Evolutionary conservation across 2,797 vertebrate genomes (phyloP).

Genomic region (Microctenopoma lineatum): DNA sequence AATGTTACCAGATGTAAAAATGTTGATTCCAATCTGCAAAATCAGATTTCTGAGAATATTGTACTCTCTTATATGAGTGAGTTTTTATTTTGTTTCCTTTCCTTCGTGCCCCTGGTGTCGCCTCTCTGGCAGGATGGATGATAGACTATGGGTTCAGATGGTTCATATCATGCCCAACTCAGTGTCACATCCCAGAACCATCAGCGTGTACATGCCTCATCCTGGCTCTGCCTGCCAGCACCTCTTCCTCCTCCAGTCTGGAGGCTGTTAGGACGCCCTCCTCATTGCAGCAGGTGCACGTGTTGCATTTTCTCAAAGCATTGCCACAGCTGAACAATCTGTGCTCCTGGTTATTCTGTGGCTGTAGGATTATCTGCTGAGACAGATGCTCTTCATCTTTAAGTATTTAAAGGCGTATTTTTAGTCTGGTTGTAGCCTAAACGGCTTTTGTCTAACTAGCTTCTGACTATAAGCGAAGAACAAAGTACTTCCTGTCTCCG

Average conservation of each 20-base stretch:
- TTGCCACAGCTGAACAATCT: neutral
- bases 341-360: neutral
- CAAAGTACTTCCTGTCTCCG: neutral
- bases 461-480: neutral
- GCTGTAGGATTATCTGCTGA: too few species aligned
- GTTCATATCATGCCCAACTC: conserved; percentile 30
- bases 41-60: too few species aligned
- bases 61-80: too few species aligned
- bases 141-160: conserved; percentile 48
- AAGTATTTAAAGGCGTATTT: neutral
- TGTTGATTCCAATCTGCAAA: too few species aligned
- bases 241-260: conserved; percentile 34
- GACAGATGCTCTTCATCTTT: too few species aligned
- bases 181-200: conserved; percentile 26
- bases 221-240: neutral
- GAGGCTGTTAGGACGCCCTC: conserved; percentile 34
- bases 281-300: conserved; percentile 32
- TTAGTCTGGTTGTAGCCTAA: neutral
- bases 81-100: conserved; percentile 26
- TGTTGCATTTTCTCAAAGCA: conserved; percentile 25
- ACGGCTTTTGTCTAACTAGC: neutral
- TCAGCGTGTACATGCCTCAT: conserved; percentile 12
- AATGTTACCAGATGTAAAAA: neutral
- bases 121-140: conserved; percentile 45
- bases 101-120: conserved; percentile 12